Evolutionary conservation across 2,797 vertebrate genomes (phyloP), one percentile per base, ranked within the genome.

Genomic region (Halcyon leucocephala): DNA sequence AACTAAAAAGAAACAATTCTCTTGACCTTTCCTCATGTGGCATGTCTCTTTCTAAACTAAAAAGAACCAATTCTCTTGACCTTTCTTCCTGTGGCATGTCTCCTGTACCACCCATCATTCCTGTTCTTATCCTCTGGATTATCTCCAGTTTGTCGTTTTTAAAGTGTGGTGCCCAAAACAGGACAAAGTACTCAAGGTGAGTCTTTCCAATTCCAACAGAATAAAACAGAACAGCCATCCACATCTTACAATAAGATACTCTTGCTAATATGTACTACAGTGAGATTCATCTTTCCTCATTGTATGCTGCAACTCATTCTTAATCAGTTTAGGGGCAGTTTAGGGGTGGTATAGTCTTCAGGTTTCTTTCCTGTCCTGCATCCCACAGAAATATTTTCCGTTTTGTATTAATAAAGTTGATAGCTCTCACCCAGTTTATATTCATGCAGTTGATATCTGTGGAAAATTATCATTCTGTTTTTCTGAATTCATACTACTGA

Each of bases 1-100:
- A 86, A 86, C 86, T 94, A 95, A 95, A 95, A 70, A 90, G n/a
- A 82, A 55, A 3, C 44, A 79, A 15, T 82, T 92, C 14, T 89
- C 48, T 70, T 85, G 66, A 86, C 66, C 48, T 86, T 86, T 72
- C 58, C 25, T 81, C 54, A 62, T 51, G 39, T 3, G 1, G 22
- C 35, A 19, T 48, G 62, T 89, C 46, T 74, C 14, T 76, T 86
- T 72, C 70, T 79, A 94, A 86, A 86, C 86, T 94, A 95, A 95
- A 95, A 70, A 90, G n/a, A 82, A 55, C 4, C 39, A 79, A 15
- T 82, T 92, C 12, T 89, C 48, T 70, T 85, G 66, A 86, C 66
- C 48, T 86, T 86, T 72, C 58, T 22, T 81, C 54, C 60, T 51
- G 39, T 3, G 1, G 22, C 35, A 19, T 48, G 62, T 82, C 96